These are phyloP conservation scores for Microctonus aethiopoides DNA, from an alignment of 2,888 invertebrate species.

Conservation along the genomic window DNA sequence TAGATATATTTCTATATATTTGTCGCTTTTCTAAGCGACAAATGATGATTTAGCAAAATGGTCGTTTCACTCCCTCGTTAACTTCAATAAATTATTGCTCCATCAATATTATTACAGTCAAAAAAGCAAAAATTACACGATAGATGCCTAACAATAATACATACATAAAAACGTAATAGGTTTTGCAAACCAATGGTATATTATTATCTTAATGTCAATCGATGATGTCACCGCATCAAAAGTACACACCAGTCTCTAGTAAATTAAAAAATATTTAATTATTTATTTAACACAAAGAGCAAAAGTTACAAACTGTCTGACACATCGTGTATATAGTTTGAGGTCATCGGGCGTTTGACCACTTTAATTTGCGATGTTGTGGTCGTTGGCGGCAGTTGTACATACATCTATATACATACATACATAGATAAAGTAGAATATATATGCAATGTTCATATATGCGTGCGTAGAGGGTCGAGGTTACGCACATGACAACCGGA, in stretches of 20 bases:
- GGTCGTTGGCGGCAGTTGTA: neutral
- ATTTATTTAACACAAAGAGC: neutral
- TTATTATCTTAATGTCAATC: neutral
- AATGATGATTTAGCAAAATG: conserved; percentile 8
- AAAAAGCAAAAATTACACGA: neutral
- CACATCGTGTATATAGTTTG: neutral
- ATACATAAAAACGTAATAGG: neutral
- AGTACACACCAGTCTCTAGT: neutral
- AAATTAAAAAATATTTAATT: neutral
- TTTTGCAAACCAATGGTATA: neutral
- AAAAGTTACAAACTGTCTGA: neutral
- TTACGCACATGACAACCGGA: conserved; percentile 12
- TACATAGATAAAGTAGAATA: too few species aligned
- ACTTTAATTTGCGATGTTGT: neutral
- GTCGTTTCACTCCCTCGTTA: neutral
- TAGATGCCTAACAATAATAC: neutral
- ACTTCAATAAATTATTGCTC: neutral
- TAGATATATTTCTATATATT: too few species aligned
- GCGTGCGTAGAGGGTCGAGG: neutral
- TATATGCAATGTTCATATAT: too few species aligned
- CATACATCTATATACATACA: neutral
- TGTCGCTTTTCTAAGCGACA: too few species aligned
- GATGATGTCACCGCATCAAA: neutral
- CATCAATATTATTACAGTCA: neutral
- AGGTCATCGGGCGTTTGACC: neutral